Evolutionary conservation across 2,888 invertebrate species (phyloP).

Genomic region (Agonopterix heracliana): DNA sequence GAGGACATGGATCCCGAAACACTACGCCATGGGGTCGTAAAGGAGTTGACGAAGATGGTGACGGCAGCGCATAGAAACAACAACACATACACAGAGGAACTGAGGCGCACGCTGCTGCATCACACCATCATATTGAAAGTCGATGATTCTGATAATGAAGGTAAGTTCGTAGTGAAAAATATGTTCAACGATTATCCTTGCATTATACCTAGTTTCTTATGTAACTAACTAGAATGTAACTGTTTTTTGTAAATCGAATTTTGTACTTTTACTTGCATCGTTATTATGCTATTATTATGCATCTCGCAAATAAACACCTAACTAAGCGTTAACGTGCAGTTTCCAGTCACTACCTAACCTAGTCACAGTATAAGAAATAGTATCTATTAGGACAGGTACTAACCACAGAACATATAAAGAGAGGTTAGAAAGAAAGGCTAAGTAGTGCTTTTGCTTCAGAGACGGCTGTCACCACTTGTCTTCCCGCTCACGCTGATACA

Average conservation of each 20-base stretch:
- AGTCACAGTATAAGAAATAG: no score
- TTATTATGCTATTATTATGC: no score
- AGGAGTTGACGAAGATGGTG: slow-evolving; percentile 63
- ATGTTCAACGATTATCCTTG: not conserved
- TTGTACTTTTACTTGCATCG: no score
- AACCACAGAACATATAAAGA: no score
- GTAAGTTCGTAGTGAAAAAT: slow-evolving; percentile 13
- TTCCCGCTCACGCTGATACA: no score
- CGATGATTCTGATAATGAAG: slow-evolving; percentile 38
- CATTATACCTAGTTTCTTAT: not conserved
- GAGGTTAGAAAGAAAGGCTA: no score
- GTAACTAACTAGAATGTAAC: not conserved
- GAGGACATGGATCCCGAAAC: slow-evolving; percentile 27
- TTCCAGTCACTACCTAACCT: no score
- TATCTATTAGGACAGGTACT: no score
- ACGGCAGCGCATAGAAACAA: slow-evolving; percentile 87
- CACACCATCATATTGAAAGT: slow-evolving; percentile 27
- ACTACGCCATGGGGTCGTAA: slow-evolving; percentile 29
- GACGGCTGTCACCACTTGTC: no score
- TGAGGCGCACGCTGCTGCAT: slow-evolving; percentile 66
- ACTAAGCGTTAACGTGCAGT: no score
- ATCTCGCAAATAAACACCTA: no score
- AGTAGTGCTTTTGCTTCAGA: no score
- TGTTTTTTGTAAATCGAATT: not conserved
- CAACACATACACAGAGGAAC: slow-evolving; percentile 92